phyloP scores from a whole-genome alignment of 2,888 invertebrate species.

The Spilosoma lubricipeda region DNA sequence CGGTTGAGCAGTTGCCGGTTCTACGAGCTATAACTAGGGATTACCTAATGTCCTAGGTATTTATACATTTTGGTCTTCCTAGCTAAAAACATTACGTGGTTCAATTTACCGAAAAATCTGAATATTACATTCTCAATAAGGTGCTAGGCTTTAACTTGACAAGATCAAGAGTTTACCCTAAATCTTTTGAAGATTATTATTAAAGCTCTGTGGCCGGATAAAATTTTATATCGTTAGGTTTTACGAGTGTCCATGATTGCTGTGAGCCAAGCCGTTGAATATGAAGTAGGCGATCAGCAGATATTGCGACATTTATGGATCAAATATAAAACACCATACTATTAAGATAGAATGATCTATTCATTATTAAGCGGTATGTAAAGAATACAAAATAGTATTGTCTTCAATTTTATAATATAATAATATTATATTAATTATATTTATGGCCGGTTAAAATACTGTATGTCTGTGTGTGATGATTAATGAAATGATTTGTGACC shows the following conservation, averaged over 20 bases:
- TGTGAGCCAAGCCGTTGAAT: conserved; percentile 46
- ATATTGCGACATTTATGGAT: conserved; percentile 42
- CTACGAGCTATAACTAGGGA: no score
- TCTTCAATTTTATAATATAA: background rate
- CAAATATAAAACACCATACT: conserved; percentile 28
- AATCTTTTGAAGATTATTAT: conserved; percentile 57
- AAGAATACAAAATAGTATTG: no score
- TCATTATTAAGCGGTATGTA: no score
- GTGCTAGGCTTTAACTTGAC: conserved; percentile 52
- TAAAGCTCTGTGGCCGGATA: conserved; percentile 57
- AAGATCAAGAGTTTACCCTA: conserved; percentile 52
- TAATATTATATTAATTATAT: background rate
- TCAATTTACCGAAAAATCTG: conserved; percentile 33
- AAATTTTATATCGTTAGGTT: conserved; percentile 61
- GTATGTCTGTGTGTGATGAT: no score
- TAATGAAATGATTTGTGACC: no score
- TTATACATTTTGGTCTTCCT: background rate
- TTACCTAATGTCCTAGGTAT: background rate
- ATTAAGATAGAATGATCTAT: background rate
- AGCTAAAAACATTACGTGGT: conserved; percentile 1
- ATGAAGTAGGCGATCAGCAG: conserved; percentile 51
- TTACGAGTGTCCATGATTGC: conserved; percentile 63
- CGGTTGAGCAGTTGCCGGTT: no score
- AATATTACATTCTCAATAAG: conserved; percentile 43
- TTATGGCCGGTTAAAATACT: no score